Percentiles rank a stretch among this genome's conserved stretches.
Conservation (phyloP, 2,797 vertebrate genomes). For the Myioborus melanocephalus region DNA sequence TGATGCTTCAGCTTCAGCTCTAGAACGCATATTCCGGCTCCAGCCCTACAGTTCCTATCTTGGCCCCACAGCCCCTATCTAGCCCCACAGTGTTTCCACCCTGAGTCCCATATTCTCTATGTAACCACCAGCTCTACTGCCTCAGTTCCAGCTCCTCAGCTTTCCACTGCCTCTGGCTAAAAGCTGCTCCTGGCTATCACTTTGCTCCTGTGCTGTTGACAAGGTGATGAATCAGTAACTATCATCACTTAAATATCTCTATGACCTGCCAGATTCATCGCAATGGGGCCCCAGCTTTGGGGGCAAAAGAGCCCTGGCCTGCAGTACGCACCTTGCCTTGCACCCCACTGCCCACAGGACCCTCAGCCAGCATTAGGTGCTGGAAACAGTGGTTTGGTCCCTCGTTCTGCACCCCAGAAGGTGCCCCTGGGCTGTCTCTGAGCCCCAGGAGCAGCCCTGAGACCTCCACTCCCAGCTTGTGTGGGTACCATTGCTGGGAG, state of each 20-base stretch:
- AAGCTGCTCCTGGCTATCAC: background rate
- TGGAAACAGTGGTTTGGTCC: background rate
- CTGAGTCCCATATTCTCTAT: background rate
- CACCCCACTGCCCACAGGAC: background rate
- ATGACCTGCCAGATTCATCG: background rate
- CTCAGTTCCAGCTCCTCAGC: background rate
- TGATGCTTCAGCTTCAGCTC: background rate
- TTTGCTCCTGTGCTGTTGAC: background rate
- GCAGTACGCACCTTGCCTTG: background rate
- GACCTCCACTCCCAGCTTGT: background rate
- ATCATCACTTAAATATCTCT: background rate
- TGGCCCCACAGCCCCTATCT: background rate
- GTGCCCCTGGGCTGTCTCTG: background rate
- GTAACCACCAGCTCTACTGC: background rate
- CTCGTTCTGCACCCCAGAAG: background rate
- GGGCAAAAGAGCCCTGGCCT: background rate
- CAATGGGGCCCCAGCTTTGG: background rate
- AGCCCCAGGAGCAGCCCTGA: background rate
- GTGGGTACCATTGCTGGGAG: background rate
- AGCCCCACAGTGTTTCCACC: background rate
- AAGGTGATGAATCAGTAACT: background rate
- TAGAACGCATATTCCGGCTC: background rate
- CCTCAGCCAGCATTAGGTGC: background rate
- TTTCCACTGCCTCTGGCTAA: background rate
- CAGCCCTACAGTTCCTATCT: background rate